Base-by-base conservation (phyloP, 2,113 vertebrate species). In the Xiphorhynchus elegans region DNA sequence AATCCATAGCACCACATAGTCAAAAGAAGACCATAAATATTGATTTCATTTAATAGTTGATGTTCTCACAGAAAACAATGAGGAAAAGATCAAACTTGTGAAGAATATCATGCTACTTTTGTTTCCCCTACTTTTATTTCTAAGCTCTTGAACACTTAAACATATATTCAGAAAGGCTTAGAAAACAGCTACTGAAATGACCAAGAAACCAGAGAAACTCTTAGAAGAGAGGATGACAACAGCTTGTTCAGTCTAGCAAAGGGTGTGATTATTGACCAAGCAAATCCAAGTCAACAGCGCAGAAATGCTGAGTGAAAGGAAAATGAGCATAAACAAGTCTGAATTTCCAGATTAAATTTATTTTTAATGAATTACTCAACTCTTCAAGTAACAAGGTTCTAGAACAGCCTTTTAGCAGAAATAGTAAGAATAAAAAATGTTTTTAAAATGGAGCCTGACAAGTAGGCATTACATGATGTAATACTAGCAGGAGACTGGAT, bases 231-330 rank as follows among this genome's bases (percentile, higher is more conserved):
- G 33, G 64, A 78, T 42, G 14, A 55, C 89, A 93, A 93, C 68
- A 67, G 52, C 6, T 70, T 84, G 59, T 75, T 90, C 89, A 67
- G 60, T 47, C 47, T 85, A 95, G 69, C 37, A 44, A 97, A 84
- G 35, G 60, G 67, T 81, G 62, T 49, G 47, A 87, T 67, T 92
- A 95, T 72, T 95, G 52, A 52, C 31, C 47, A 89, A 80, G 76
- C 39, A 92, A 93, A 93, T 86, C 4, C 72, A 86, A 79, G 76
- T 86, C 83, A 95, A 56, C 39, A 67, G 28, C 21, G 29, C 25
- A 87, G 70, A 92, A 96, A 82, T 29, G 25, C 58, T 88, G 58
- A 94, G 29, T 31, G 68, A 95, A 92, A 95, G 26, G 9, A 93
- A 96, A 88, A 90, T 21, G 29, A 93, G 42, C 12, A 87, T 70